A percentile compares a stretch with the other conserved stretches of the same genome.
Conservation (phyloP, 2,888 invertebrate genomes). For the Polydrusus cervinus region DNA sequence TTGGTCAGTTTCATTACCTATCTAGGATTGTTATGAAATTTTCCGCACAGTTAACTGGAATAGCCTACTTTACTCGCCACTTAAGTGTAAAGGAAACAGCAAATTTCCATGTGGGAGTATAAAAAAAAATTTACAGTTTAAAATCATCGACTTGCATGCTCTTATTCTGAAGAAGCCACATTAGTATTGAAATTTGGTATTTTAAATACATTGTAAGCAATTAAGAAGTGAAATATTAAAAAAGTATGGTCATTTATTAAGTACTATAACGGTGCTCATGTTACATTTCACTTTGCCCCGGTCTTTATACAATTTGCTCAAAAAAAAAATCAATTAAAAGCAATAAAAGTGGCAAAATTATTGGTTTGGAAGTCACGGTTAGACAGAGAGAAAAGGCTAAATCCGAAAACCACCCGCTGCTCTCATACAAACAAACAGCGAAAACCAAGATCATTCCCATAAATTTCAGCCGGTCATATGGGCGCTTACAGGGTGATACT, state of each 20-base stretch:
- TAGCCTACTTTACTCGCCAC: too few relatives aligned
- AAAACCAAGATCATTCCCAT: slow-evolving; percentile 56
- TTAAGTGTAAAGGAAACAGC: too few relatives aligned
- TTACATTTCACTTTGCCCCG: slow-evolving; percentile 30
- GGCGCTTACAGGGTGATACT: slow-evolving; percentile 52
- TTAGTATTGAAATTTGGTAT: neutral
- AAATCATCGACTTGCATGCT: too few relatives aligned
- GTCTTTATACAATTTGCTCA: slow-evolving; percentile 23
- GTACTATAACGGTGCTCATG: slow-evolving; percentile 27
- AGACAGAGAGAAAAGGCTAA: slow-evolving; percentile 44
- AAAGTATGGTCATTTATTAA: slow-evolving; percentile 36
- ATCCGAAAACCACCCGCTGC: slow-evolving; percentile 57
- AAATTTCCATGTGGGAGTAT: too few relatives aligned
- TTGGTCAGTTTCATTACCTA: too few relatives aligned
- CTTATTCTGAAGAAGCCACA: too few relatives aligned
- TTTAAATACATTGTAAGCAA: slow-evolving; percentile 11
- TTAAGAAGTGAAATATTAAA: slow-evolving; percentile 7
- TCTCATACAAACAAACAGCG: slow-evolving; percentile 59
- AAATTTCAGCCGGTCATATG: slow-evolving; percentile 52
- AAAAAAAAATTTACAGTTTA: too few relatives aligned
- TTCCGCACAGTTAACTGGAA: too few relatives aligned
- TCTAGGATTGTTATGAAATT: too few relatives aligned
- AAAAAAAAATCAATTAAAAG: slow-evolving; percentile 53
- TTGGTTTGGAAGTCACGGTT: slow-evolving; percentile 51
- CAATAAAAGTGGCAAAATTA: slow-evolving; percentile 54